Evolutionary conservation across 2,797 vertebrate genomes (phyloP).

Genomic region (Ceryle rudis): DNA sequence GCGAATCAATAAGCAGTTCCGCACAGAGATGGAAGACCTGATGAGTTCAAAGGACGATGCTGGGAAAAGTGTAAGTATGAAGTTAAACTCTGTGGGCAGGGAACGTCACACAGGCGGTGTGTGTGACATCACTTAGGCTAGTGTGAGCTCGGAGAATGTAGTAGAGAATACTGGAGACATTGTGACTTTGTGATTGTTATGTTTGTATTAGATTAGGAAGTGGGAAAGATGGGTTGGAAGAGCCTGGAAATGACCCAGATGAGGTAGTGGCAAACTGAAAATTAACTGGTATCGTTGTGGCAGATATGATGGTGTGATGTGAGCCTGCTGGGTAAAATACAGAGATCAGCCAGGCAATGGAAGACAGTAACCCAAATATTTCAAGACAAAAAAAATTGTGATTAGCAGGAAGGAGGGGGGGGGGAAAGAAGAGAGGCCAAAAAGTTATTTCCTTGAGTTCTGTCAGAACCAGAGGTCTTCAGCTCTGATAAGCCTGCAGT

Average conservation of each 20-base stretch:
- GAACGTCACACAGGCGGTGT: background rate
- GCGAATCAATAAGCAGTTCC: constrained; percentile 91
- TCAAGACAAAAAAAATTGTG: background rate
- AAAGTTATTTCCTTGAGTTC: background rate
- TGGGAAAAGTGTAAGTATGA: constrained; percentile 91
- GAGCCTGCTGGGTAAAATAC: background rate
- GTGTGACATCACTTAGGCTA: too few species aligned
- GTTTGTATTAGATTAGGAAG: background rate
- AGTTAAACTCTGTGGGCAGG: background rate
- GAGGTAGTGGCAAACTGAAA: background rate
- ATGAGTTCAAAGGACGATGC: constrained; percentile 97
- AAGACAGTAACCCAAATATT: background rate
- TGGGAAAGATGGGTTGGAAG: background rate
- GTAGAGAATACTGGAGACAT: background rate
- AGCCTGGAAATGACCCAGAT: background rate
- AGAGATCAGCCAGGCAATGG: background rate
- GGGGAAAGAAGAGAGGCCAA: too few species aligned
- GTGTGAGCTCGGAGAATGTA: background rate
- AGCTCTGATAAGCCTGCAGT: background rate
- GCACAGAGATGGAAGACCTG: constrained; percentile 95
- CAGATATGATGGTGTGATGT: background rate
- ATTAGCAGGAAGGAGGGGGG: background rate
- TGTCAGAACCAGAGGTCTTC: background rate
- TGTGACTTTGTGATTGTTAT: background rate
- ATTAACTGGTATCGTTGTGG: background rate